Percentiles rank a stretch among this genome's conserved stretches.
Evolutionary conservation across 2,113 vertebrate genomes (phyloP).

Genomic region (Aegotheles bennettii): DNA sequence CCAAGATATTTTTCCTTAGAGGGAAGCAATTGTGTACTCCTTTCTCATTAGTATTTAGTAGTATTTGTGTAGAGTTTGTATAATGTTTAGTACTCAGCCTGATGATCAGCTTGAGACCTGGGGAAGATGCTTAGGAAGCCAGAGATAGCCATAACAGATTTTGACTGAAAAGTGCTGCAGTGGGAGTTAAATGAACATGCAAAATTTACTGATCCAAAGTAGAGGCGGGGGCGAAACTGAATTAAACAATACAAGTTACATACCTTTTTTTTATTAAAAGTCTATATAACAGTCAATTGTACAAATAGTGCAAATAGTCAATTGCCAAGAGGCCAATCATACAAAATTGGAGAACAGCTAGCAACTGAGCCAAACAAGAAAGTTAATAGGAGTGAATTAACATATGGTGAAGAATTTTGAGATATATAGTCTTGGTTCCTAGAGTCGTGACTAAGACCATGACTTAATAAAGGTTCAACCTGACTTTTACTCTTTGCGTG

Average conservation of each 20-base stretch:
- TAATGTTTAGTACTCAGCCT: neutral
- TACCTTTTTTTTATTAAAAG: neutral
- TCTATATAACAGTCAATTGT: neutral
- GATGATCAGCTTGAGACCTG: neutral
- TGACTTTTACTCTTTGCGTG: neutral
- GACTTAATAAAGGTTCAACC: neutral
- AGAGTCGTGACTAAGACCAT: neutral
- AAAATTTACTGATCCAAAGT: neutral
- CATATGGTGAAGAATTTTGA: neutral
- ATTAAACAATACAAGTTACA: neutral
- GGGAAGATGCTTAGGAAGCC: neutral
- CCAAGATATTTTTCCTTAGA: neutral
- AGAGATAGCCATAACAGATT: neutral
- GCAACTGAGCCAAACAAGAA: neutral
- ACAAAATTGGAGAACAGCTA: neutral
- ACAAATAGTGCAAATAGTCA: neutral
- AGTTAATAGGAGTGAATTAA: neutral
- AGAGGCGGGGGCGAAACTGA: neutral
- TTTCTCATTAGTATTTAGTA: neutral
- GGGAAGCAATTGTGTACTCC: rapidly evolving
- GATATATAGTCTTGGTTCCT: neutral
- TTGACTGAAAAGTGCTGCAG: neutral
- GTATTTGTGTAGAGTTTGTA: neutral
- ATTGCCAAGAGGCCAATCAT: neutral
- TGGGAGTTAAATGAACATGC: neutral